phyloP scores from a whole-genome alignment of 2,888 invertebrate species.

The Tenodera sinensis region DNA sequence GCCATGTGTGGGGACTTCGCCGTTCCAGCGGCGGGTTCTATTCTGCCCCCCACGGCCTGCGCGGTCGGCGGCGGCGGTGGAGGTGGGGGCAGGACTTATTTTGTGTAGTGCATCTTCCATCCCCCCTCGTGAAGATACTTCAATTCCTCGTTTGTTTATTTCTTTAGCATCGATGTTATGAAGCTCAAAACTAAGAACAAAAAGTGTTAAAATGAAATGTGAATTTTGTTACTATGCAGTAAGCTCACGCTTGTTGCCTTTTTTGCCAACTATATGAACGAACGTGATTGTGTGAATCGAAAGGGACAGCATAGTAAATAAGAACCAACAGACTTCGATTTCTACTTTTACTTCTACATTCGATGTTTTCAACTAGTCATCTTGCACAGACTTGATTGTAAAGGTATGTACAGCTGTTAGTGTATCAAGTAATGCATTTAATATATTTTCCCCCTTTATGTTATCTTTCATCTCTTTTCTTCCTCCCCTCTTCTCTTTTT shows the following conservation, averaged over 20 bases:
- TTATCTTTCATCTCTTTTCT: background rate
- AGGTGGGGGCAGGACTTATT: conserved; percentile 27
- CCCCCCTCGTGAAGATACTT: background rate
- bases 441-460: conserved; percentile 3
- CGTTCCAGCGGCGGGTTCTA: background rate
- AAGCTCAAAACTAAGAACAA: background rate
- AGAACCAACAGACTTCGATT: background rate
- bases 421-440: background rate
- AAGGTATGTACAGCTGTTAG: conserved; percentile 6
- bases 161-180: background rate
- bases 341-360: background rate
- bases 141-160: background rate
- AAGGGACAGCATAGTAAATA: background rate
- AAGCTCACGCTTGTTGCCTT: background rate
- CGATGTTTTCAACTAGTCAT: conserved; percentile 3
- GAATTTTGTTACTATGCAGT: background rate
- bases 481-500: background rate
- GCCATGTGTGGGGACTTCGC: background rate
- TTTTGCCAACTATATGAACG: background rate
- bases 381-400: background rate
- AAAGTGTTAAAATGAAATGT: background rate
- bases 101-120: conserved; percentile 18
- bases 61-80: no score
- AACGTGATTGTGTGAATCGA: background rate
- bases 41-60: background rate